Evolutionary conservation across 2,888 invertebrate genomes (phyloP).

Genomic region (Stenodera caucasica): DNA sequence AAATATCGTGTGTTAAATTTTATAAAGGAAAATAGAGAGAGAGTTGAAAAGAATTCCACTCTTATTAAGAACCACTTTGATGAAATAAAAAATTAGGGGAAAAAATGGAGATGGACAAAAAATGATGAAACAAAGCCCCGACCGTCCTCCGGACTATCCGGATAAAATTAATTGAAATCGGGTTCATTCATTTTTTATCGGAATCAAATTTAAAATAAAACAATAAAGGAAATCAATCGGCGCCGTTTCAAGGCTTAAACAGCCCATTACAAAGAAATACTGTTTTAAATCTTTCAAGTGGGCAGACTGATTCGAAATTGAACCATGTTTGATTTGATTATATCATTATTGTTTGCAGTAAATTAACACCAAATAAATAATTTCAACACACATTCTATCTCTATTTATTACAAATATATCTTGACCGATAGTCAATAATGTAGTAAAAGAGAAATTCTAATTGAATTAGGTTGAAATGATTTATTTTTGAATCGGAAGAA

Average conservation of each 20-base stretch:
- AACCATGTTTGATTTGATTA: constrained; percentile 7
- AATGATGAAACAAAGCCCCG: neutral
- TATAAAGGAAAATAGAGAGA: neutral
- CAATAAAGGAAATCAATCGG: constrained; percentile 7
- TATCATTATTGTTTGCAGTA: constrained; percentile 9
- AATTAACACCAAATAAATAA: constrained; percentile 9
- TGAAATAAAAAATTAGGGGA: neutral
- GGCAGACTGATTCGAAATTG: constrained; percentile 7
- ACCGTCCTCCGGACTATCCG: neutral
- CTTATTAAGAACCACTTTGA: constrained; percentile 6
- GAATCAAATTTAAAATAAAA: neutral
- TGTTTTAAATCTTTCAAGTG: constrained; percentile 6
- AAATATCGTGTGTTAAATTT: constrained; percentile 18
- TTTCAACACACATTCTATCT: neutral
- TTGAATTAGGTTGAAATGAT: neutral
- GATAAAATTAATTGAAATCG: neutral
- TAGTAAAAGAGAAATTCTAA: neutral
- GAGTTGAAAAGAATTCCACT: constrained; percentile 2
- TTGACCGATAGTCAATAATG: no score
- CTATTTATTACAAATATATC: neutral
- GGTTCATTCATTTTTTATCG: neutral
- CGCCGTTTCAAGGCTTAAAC: constrained; percentile 4
- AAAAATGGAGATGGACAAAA: neutral
- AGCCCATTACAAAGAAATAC: neutral
- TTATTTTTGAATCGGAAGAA: neutral